Base-by-base conservation (phyloP, 2,888 invertebrate genomes). In the Leptothorax acervorum region DNA sequence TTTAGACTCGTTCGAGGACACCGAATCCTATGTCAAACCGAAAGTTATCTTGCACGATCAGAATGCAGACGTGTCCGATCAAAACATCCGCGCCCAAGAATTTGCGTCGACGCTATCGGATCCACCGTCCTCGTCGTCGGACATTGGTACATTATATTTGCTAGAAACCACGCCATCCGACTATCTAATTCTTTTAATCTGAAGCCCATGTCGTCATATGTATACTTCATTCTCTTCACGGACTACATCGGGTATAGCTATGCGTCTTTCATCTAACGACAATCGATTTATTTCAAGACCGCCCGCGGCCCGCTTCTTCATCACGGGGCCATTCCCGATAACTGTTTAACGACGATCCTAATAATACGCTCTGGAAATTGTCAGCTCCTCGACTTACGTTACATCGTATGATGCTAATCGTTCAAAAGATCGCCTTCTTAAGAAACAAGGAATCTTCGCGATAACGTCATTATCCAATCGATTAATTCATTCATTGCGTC, bases 11-110 rank as follows among this genome's bases (percentile, higher is more conserved):
- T 53, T 66, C 65, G 85, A 84, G 31, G 45, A 68, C 45, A 75
- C 81, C 18, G 48, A 66, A n/a, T 48, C 48, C 83, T 75, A 51
- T 5, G 55, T 18, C n/a, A 65, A 70, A 35, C 71, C 73, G 66
- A 0, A 66, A 6, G 78, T 55, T 3, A 79, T 84, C 60, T 85
- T 85, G 23, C 18, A 66, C n/a, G 84, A 85, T 71, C 74, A 86
- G 53, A 86, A 75, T 55, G 12, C 81, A 35, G 85, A 82, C 23
- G 76, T 85, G 51, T 68, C 79, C 45, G 94, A 94, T 90, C 94
- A 94, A 83, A 93, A 91, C 83, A 90, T 91, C 83, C 91, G 92
- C 87, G 93, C 94, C 11, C 94, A 94, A 89, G 94, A 94, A 87
- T 84, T 94, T 73, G 93, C 93, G 39, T 92, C 93, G 45, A 92